Percentiles rank a stretch among this genome's conserved stretches.
phyloP scores from a whole-genome alignment of 2,113 vertebrate species.

The Megalops atlanticus region DNA sequence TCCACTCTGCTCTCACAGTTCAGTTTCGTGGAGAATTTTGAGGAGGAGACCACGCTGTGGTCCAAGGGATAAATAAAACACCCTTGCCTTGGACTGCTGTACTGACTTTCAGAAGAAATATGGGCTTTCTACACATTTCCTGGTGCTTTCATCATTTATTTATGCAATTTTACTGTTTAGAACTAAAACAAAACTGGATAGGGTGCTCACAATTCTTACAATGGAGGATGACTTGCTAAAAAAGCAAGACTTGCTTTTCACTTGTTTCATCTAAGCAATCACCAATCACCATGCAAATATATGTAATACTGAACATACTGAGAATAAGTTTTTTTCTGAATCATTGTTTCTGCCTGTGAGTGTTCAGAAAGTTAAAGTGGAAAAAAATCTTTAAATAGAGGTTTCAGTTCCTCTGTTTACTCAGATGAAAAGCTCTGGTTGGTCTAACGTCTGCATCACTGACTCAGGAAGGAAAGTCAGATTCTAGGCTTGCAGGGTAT shows the following conservation, averaged over 20 bases:
- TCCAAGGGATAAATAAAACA: not conserved
- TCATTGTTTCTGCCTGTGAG: too few species aligned
- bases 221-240: not conserved
- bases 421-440: not conserved
- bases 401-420: not conserved
- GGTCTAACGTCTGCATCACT: not conserved
- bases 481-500: not conserved
- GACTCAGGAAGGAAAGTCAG: not conserved
- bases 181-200: not conserved
- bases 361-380: not conserved
- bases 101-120: not conserved
- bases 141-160: not conserved
- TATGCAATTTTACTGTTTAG: not conserved
- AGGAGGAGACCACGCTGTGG: not conserved
- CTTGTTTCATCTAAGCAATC: too few species aligned
- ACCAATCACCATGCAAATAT: too few species aligned
- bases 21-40: not conserved
- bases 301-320: too few species aligned
- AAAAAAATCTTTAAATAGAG: not conserved
- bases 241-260: not conserved
- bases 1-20: too few species aligned
- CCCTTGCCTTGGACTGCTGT: not conserved
- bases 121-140: not conserved
- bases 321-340: too few species aligned
- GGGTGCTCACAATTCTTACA: not conserved